These are phyloP conservation scores for Mastomys coucha DNA, from an alignment of 2,113 vertebrate genomes.

Conservation along the genomic window DNA sequence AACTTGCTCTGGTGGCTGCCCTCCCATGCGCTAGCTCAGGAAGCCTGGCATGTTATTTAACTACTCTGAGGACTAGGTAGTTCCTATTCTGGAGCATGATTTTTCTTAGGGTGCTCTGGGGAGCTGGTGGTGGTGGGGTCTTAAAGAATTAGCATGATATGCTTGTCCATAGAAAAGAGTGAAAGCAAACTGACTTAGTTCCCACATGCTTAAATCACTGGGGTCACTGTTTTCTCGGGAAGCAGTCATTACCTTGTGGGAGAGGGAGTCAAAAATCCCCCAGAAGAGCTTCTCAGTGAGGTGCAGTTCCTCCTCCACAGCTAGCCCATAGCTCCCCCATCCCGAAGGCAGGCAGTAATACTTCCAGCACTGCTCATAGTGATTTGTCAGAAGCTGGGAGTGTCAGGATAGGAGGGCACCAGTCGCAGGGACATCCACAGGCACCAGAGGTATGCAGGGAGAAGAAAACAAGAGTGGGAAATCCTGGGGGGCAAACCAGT, in stretches of 20 bases:
- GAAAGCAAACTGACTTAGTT: neutral
- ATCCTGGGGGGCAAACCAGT: neutral
- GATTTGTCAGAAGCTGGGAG: slow-evolving; percentile 95
- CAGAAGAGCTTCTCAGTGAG: slow-evolving; percentile 99
- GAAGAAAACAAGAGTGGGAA: slow-evolving; percentile 9
- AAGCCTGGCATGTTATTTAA: neutral
- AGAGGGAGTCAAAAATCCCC: slow-evolving; percentile 98
- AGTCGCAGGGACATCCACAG: neutral
- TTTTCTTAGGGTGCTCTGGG: neutral
- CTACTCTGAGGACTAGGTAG: neutral
- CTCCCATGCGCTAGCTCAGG: neutral
- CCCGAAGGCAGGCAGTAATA: slow-evolving; percentile 98
- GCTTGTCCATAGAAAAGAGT: neutral
- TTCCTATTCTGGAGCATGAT: neutral
- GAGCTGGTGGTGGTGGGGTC: no score
- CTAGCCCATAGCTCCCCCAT: slow-evolving; percentile 95
- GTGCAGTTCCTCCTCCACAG: slow-evolving; percentile 96
- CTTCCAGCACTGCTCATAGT: slow-evolving; percentile 99
- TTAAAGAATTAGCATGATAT: neutral
- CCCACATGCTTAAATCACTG: accelerated
- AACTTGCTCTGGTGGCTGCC: neutral
- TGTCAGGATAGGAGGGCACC: slow-evolving; percentile 62
- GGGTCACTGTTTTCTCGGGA: neutral
- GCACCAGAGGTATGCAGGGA: neutral
- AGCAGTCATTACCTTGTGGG: slow-evolving; percentile 92